phyloP scores from a whole-genome alignment of 2,113 vertebrate species.

The Heterotilapia buettikoferi region DNA sequence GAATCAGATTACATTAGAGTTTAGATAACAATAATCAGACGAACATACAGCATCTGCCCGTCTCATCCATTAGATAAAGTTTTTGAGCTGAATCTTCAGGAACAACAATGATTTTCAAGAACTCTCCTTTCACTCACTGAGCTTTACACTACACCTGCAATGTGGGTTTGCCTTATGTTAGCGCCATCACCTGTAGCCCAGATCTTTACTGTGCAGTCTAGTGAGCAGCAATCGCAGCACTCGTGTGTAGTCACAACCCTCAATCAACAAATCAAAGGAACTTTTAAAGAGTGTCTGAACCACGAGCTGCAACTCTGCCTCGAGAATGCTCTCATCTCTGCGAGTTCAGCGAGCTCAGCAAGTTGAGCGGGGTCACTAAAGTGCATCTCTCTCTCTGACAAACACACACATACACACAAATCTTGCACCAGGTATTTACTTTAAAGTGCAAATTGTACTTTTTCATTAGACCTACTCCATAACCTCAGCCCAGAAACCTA shows the following conservation, averaged over 20 bases:
- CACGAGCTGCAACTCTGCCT: neutral
- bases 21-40: neutral
- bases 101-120: neutral
- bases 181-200: neutral
- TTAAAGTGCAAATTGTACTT: neutral
- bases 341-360: neutral
- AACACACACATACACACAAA: neutral
- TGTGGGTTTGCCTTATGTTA: neutral
- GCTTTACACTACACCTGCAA: neutral
- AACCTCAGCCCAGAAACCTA: neutral
- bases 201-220: neutral
- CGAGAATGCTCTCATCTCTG: neutral
- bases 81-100: neutral
- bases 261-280: neutral
- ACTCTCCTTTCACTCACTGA: neutral
- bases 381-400: neutral
- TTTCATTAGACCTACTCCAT: neutral
- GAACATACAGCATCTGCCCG: neutral
- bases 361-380: neutral
- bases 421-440: neutral
- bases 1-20: neutral
- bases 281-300: neutral
- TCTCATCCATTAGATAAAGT: neutral
- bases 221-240: neutral
- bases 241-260: neutral